Evolutionary conservation across 2,888 invertebrate genomes (phyloP).

Genomic region (Pyrgus malvae): DNA sequence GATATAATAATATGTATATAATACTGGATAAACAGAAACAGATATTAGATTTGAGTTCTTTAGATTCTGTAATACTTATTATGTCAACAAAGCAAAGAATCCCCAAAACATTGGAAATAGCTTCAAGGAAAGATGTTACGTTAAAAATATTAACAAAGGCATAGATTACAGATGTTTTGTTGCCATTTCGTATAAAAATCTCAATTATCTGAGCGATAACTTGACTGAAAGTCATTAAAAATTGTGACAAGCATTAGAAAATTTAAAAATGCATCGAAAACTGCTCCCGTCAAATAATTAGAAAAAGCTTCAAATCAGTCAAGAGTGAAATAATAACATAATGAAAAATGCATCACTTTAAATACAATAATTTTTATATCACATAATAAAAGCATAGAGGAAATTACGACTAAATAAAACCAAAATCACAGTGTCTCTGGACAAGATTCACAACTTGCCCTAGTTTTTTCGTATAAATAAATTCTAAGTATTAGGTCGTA

Average conservation of each 20-base stretch:
- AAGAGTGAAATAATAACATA: slow-evolving; percentile 39
- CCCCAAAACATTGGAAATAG: slow-evolving; percentile 25
- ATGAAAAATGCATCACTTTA: slow-evolving; percentile 41
- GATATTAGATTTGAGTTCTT: slow-evolving; percentile 1
- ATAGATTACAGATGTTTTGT: slow-evolving; percentile 30
- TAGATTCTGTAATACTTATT: slow-evolving; percentile 18
- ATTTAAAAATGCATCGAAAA: slow-evolving; percentile 26
- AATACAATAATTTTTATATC: slow-evolving; percentile 67
- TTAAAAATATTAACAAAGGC: slow-evolving; percentile 37
- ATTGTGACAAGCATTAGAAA: slow-evolving; percentile 30
- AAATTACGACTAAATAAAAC: slow-evolving; percentile 76
- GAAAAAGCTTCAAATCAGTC: slow-evolving; percentile 42
- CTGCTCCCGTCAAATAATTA: slow-evolving; percentile 34
- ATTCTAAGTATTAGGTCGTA: slow-evolving; percentile 63
- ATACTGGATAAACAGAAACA: no score
- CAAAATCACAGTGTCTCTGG: slow-evolving; percentile 78
- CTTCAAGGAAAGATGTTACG: slow-evolving; percentile 32
- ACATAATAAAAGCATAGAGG: slow-evolving; percentile 74
- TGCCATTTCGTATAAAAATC: slow-evolving; percentile 31
- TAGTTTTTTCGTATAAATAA: slow-evolving; percentile 71
- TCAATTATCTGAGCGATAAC: slow-evolving; percentile 26
- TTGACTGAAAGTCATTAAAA: slow-evolving; percentile 31
- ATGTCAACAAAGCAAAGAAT: slow-evolving; percentile 15
- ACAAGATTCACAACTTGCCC: slow-evolving; percentile 75
- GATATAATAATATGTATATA: no score